These are phyloP conservation scores for Eutrigla gurnardus DNA, from an alignment of 2,797 vertebrate genomes.

Conservation along the genomic window DNA sequence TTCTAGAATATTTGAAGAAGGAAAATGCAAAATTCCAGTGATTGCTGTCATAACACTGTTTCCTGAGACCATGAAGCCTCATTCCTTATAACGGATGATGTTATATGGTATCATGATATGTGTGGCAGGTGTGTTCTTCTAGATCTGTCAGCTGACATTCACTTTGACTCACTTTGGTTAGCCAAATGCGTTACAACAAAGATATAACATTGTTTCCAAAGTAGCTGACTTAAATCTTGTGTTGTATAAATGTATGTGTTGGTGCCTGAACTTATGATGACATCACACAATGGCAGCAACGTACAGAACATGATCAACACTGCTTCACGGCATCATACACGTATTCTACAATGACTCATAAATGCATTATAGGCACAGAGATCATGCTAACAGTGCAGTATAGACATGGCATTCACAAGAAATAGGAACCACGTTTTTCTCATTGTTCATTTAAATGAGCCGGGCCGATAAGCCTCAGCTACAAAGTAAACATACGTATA, in stretches of 20 bases:
- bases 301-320: conserved; percentile 6
- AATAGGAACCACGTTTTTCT: background rate
- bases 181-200: background rate
- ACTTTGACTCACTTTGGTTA: background rate
- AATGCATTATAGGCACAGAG: background rate
- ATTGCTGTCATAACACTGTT: conserved; percentile 7
- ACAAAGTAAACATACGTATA: conserved; percentile 20
- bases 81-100: background rate
- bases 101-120: too few relatives aligned
- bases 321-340: background rate
- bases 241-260: background rate
- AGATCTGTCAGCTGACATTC: background rate
- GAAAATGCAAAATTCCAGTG: background rate
- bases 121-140: background rate
- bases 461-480: conserved; percentile 7
- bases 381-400: conserved; percentile 8
- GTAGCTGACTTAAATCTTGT: background rate
- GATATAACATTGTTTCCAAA: background rate
- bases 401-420: conserved; percentile 10
- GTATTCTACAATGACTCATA: background rate
- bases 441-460: conserved; percentile 2
- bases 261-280: conserved; percentile 13
- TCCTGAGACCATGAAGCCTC: conserved; percentile 15
- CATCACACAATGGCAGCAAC: conserved; percentile 9
- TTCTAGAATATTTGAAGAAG: background rate